Percentiles rank a stretch among this genome's conserved stretches.
These are phyloP conservation scores for Eclectus roratus DNA, from an alignment of 2,113 vertebrate species.

Conservation along the genomic window DNA sequence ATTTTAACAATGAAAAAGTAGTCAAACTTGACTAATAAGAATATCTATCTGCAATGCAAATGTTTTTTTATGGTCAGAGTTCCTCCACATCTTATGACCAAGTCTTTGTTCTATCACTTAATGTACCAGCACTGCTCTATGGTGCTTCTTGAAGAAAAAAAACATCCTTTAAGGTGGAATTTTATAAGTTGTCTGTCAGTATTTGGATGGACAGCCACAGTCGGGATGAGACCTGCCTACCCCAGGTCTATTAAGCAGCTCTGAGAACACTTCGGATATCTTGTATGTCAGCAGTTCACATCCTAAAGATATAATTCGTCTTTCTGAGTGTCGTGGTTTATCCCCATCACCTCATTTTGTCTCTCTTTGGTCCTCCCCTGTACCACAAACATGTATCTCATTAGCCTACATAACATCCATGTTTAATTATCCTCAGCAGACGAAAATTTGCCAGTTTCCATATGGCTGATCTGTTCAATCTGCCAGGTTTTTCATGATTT, in stretches of 20 bases:
- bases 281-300: neutral
- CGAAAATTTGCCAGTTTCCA: constrained; percentile 58
- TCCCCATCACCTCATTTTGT: neutral
- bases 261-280: neutral
- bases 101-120: neutral
- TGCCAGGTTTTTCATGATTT: constrained; percentile 53
- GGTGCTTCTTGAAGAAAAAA: neutral
- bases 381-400: constrained; percentile 11
- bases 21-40: neutral
- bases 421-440: constrained; percentile 36
- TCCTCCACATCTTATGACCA: neutral
- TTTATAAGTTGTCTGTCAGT: neutral
- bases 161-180: neutral
- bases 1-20: neutral
- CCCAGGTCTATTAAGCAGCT: neutral
- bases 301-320: neutral
- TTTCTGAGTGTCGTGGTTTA: neutral
- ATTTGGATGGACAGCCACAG: neutral
- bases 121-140: neutral
- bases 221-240: neutral
- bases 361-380: neutral
- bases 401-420: neutral
- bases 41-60: neutral
- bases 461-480: constrained; percentile 49
- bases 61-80: neutral